Evolutionary conservation across 1,140 invertebrate species (phyloP), one percentile per base, ranked within the genome.

Genomic region (Samia ricini): DNA sequence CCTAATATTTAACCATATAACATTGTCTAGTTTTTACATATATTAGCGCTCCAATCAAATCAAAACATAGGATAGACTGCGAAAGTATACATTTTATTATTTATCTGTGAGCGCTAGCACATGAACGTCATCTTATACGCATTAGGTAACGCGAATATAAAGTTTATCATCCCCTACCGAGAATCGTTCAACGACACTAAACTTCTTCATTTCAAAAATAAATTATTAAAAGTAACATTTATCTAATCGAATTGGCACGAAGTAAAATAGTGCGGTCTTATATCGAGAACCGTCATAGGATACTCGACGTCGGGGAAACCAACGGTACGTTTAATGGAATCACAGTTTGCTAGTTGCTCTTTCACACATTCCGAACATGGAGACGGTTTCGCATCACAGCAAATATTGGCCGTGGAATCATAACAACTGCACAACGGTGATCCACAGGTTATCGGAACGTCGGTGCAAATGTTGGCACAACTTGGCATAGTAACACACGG

Each of bases 281-380:
- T 65, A 18, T 77, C 79, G 3, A 63, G 56, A 0, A 70, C 58
- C 0, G 68, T 61, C 15, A 69, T 19, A 2, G 79, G 77, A 54
- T 79, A 83, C 4, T 74, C 70, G 0, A 79, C 79, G 50, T 81
- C 77, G 0, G 81, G 77, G 57, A 77, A 83, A 42, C 75, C 74
- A 1, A 76, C 51, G 6, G 56, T 50, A 15, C 48, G 49, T 15
- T n/a, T 42, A 42, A 29, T 18, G 57, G 5, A 58, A 55, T 55
- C 23, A 66, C 51, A 50, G 22, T 33, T 49, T 15, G 12, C 1
- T 15, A 15, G 48, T 57, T 15, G 63, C 23, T 67, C 26, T 10
- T 48, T 56, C 15, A 69, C 48, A 54, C 68, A 72, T 26, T 68
- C 42, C 49, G 69, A 72, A 3, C 67, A 29, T 22, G 64, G 62